These are phyloP conservation scores for Lophotriccus pileatus DNA, from an alignment of 2,797 vertebrate species.

Conservation along the genomic window DNA sequence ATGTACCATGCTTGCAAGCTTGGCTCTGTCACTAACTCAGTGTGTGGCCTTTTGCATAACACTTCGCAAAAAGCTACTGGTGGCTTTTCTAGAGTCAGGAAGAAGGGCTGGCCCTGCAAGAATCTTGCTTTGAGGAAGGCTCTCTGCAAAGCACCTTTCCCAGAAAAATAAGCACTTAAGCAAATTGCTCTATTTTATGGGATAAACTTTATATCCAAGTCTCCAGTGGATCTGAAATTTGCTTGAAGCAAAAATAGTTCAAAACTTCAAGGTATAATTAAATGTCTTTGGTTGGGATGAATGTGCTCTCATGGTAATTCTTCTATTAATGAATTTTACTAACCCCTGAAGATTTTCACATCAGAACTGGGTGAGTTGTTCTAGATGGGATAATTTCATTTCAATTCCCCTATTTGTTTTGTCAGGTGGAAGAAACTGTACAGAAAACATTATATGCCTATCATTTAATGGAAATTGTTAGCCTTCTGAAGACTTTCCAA, in stretches of 20 bases:
- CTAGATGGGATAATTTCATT: not conserved
- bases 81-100: not conserved
- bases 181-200: not conserved
- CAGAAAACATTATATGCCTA: not conserved
- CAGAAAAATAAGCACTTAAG: slow-evolving; percentile 2
- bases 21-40: not conserved
- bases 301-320: not conserved
- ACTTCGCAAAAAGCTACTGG: not conserved
- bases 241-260: not conserved
- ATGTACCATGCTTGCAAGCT: not conserved
- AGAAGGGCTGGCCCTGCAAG: not conserved
- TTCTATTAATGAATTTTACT: slow-evolving; percentile 30
- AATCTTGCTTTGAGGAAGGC: not conserved
- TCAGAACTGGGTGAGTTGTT: not conserved
- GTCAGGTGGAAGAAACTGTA: not conserved
- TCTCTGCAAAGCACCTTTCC: not conserved
- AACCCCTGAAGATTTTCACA: not conserved
- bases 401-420: not conserved
- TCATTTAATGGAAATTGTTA: slow-evolving; percentile 23
- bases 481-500: not conserved
- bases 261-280: not conserved
- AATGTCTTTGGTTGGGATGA: not conserved
- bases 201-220: not conserved
- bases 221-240: not conserved
- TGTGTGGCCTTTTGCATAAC: not conserved